Evolutionary conservation across 2,888 invertebrate genomes (phyloP), one percentile per base, ranked within the genome.

Genomic region (Coecobrya sp.): DNA sequence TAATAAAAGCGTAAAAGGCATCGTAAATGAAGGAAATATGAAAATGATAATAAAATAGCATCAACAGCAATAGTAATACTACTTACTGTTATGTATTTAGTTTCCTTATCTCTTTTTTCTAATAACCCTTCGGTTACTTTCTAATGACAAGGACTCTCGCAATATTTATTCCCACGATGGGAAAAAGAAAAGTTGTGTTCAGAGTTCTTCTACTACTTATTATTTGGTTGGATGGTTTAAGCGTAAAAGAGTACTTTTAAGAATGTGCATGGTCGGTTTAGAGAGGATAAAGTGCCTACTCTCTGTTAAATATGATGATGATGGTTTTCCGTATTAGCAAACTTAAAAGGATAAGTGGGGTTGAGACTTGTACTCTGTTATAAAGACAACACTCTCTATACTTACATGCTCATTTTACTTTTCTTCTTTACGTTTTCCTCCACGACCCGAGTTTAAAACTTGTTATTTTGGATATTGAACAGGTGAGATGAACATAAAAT

Each of bases 401-500:
- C 36, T 36, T 36, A 36, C 36, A 7, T 70, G 36, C 36, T 27
- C n/a, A 70, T 30, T 11, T n/a, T 70, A 25, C n/a, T 79, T 25
- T 79, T 49, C 49, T 22, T 11, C 76, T 5, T 1, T 3, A 4
- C 49, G 10, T 59, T 16, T 10, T 82, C 19, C 36, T 13, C 19
- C 13, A 7, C 2, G 30, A 27, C 7, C 22, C 73, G 0, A 42
- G 73, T 27, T 86, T 42, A 62, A 70, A 55, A 52, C 86, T 86
- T 86, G 70, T 87, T 52, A 68, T 70, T 62, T 62, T 52, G 73
- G 86, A 87, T 79, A 88, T 81, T 81, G 88, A 88, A 88, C 88
- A 88, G 88, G 88, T 88, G 88, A 88, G 81, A 81, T 62, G 88
- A 88, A 42, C 88, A 65, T 65, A 62, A 81, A 81, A 88, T 88